Base-by-base conservation (phyloP, 2,888 invertebrate species). In the Rhagonycha fulva region DNA sequence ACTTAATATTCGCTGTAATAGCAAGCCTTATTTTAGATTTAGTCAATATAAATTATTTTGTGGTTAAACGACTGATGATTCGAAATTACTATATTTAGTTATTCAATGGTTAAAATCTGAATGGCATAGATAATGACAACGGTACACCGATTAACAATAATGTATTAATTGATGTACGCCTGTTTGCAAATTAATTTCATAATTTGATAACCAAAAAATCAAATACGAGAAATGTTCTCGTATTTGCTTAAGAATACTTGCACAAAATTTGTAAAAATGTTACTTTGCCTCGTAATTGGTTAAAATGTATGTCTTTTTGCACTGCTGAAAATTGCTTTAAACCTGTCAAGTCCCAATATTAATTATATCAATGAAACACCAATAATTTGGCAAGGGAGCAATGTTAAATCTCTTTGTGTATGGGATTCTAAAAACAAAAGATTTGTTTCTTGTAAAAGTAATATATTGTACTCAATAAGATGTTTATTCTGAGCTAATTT, bases 121-220 rank as follows among this genome's bases (percentile, higher is more conserved):
- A 75, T 70, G 70, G 71, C 75, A 75, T 72, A 75, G 81, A 81
- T 82, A 83, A 82, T 82, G 82, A 78, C 80, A 78, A 80, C 78
- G 80, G 79, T 75, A 79, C 78, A 80, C 80, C 80, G 80, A 82
- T 81, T 83, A 79, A 79, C 73, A 76, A 74, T 78, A 72, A 76
- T 61, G 77, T 76, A 77, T 77, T 79, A 77, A 66, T 70, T 70
- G 72, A 63, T 75, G 71, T 63, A 72, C 70, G 76, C 76, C 72
- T 68, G 71, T 76, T 79, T 77, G 79, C 76, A 81, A 79, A 79
- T 79, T 82, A 79, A 79, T 79, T 79, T 76, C 79, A 79, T 78
- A 78, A 78, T 70, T 72, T 67, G 4, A 14, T 14, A 68, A 30
- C 9, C n/a, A 23, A 63, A 63, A 63, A n/a, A 32, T 4, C 32